phyloP scores from a whole-genome alignment of 1,140 invertebrate species.

The Cydia pomonella region DNA sequence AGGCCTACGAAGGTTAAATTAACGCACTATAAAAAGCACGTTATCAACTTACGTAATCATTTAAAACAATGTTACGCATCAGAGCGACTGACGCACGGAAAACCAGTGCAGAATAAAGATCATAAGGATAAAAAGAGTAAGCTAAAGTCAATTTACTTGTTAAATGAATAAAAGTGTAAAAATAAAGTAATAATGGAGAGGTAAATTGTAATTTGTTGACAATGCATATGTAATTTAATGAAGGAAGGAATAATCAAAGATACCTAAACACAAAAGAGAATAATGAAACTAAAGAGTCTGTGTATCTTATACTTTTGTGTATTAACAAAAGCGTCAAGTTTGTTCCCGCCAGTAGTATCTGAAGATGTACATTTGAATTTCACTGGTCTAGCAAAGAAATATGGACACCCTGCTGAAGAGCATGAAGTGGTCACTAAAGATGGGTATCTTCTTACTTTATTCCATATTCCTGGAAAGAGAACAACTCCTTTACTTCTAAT shows the following conservation, averaged over 20 bases:
- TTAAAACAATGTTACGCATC: not conserved
- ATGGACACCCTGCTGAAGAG: slow-evolving; percentile 80
- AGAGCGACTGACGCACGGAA: not conserved
- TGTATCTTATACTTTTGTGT: not conserved
- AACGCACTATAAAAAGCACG: not conserved
- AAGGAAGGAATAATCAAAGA: too few species aligned
- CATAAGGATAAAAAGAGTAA: not conserved
- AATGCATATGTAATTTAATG: too few species aligned
- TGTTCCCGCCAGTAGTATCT: not conserved
- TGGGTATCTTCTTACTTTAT: slow-evolving; percentile 85
- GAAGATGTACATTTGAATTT: slow-evolving; percentile 31
- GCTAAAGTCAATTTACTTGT: not conserved
- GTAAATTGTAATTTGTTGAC: too few species aligned
- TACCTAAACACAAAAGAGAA: not conserved
- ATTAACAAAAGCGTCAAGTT: not conserved
- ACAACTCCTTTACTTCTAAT: slow-evolving; percentile 82
- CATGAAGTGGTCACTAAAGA: slow-evolving; percentile 82
- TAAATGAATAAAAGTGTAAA: not conserved
- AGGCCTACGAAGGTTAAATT: not conserved
- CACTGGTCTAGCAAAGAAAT: slow-evolving; percentile 65
- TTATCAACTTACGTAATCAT: not conserved
- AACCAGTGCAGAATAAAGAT: not conserved
- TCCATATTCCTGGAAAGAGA: slow-evolving; percentile 79
- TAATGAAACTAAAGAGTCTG: not conserved
- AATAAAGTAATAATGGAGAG: not conserved